Conservation (phyloP, 2,797 vertebrate species). For the Hylomyscus alleni region DNA sequence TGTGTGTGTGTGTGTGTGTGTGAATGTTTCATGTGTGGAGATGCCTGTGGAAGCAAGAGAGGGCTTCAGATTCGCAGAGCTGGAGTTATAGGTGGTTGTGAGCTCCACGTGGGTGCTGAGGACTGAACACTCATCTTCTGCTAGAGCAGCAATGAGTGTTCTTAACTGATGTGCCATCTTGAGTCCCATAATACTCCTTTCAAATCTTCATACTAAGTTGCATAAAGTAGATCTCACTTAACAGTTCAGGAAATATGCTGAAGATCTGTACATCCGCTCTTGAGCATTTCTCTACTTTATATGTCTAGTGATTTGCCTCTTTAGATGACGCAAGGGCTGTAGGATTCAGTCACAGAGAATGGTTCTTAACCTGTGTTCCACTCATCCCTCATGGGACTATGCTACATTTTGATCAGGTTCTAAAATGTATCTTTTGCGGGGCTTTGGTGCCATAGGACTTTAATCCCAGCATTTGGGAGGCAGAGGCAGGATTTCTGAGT, state of each 20-base stretch:
- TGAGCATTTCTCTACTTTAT: slow-evolving; percentile 17
- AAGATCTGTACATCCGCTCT: background rate
- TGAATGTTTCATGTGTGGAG: background rate
- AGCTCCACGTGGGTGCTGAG: background rate
- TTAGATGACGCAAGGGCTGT: slow-evolving; percentile 8
- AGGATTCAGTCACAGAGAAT: background rate
- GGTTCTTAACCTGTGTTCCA: slow-evolving; percentile 18
- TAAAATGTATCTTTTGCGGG: slow-evolving; percentile 52
- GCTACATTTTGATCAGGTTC: slow-evolving; percentile 44
- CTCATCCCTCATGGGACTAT: background rate
- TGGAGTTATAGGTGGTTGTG: background rate
- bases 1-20: background rate
- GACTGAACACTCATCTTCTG: background rate
- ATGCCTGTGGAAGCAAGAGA: background rate
- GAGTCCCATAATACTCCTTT: background rate
- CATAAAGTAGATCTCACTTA: slow-evolving; percentile 38
- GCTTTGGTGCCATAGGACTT: no score
- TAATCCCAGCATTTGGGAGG: no score
- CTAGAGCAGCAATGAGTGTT: background rate
- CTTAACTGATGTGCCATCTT: background rate
- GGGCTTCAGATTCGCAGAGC: background rate
- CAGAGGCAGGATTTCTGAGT: no score
- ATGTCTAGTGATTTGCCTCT: background rate
- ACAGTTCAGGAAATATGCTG: background rate
- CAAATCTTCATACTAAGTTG: background rate